These are phyloP conservation scores for Machimus atricapillus DNA, from an alignment of 2,888 invertebrate genomes.

Conservation along the genomic window DNA sequence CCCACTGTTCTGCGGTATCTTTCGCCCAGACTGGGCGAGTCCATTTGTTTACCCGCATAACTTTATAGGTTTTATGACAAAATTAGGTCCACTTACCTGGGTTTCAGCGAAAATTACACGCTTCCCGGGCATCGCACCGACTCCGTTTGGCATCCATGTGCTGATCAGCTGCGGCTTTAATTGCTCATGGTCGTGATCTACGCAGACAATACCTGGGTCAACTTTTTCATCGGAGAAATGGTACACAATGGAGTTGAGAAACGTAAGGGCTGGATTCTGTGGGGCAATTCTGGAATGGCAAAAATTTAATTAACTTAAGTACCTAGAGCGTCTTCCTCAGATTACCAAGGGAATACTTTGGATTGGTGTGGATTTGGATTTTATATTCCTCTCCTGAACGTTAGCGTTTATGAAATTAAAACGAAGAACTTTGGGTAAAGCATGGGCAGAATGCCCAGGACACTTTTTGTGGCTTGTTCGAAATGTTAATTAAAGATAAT, in stretches of 20 bases:
- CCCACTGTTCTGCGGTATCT: neutral
- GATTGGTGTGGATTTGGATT: neutral
- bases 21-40: neutral
- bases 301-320: conserved; percentile 31
- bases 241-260: conserved; percentile 61
- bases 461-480: neutral
- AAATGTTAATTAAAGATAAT: neutral
- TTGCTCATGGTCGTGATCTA: conserved; percentile 85
- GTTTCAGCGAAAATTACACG: conserved; percentile 90
- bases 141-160: conserved; percentile 89
- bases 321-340: neutral
- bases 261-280: conserved; percentile 61
- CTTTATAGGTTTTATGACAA: neutral
- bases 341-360: neutral
- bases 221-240: conserved; percentile 62
- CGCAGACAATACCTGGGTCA: conserved; percentile 71
- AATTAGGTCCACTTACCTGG: conserved; percentile 68
- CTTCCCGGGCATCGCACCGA: conserved; percentile 81
- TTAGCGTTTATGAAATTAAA: neutral
- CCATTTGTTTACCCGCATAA: neutral
- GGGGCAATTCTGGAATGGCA: conserved; percentile 55
- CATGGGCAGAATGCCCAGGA: neutral
- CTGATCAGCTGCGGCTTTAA: conserved; percentile 86
- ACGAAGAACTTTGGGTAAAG: neutral
- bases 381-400: neutral